Evolutionary conservation across 1,140 invertebrate genomes (phyloP).

Genomic region (Cotesia chilonis): DNA sequence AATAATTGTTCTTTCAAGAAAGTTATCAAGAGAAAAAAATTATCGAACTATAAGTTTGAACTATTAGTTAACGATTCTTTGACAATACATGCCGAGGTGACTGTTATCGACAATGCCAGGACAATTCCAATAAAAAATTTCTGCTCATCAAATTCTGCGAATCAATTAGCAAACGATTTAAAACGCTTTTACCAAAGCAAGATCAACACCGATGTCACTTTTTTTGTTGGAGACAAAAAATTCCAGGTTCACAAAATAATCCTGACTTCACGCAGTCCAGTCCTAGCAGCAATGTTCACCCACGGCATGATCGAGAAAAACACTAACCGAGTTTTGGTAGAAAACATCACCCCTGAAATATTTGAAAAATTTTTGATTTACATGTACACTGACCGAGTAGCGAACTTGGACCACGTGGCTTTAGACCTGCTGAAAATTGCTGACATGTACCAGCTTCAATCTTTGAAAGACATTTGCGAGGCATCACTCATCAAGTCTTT

Average conservation of each 20-base stretch:
- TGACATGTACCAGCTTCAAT: conserved; percentile 20
- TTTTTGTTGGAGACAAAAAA: not conserved
- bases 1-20: no score
- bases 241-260: conserved; percentile 39
- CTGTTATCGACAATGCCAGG: not conserved
- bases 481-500: not conserved
- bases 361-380: conserved; percentile 27
- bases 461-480: not conserved
- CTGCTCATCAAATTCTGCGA: not conserved
- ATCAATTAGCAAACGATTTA: not conserved
- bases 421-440: not conserved
- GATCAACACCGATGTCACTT: conserved; percentile 7
- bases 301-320: conserved; percentile 69
- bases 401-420: not conserved
- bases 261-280: conserved; percentile 64
- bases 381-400: conserved; percentile 21
- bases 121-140: not conserved
- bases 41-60: not conserved
- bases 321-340: conserved; percentile 67
- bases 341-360: conserved; percentile 61
- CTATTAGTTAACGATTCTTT: not conserved
- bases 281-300: conserved; percentile 72
- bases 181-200: not conserved
- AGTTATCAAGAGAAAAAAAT: no score
- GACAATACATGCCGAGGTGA: not conserved